Conservation (phyloP, 35 echinoderm and acorn worm species). For the Anneissia japonica region DNA sequence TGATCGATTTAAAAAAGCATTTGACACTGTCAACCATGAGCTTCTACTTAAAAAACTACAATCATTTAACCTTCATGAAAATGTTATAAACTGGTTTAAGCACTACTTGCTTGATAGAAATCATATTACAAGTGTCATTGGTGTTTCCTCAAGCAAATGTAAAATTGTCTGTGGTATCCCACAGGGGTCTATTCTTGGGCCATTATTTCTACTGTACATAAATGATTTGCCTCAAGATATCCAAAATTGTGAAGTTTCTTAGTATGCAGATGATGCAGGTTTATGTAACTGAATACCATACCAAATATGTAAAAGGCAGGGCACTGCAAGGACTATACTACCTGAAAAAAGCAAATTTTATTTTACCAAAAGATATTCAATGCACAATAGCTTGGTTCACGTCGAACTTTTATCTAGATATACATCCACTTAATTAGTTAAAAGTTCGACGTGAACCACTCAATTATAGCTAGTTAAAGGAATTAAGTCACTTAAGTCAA, state of each 20-base stretch:
- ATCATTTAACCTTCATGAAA: not conserved
- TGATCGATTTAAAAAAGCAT: not conserved
- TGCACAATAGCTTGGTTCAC: no score
- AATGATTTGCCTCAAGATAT: not conserved
- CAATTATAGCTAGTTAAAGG: no score
- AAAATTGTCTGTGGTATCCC: not conserved
- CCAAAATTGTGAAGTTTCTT: not conserved
- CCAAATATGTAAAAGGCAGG: no score
- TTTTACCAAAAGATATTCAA: no score
- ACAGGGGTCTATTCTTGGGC: not conserved
- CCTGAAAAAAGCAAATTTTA: no score
- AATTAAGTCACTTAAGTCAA: no score
- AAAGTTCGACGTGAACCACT: no score
- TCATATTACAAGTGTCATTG: not conserved
- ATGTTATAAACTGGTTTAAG: not conserved
- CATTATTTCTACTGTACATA: not conserved
- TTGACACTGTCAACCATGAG: not conserved
- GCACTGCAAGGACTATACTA: no score
- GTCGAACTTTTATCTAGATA: no score
- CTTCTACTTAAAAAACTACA: not conserved
- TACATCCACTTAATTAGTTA: no score
- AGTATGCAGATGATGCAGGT: not conserved
- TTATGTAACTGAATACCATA: not conserved
- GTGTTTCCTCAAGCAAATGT: not conserved
- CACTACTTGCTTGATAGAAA: not conserved